Evolutionary conservation across 2,797 vertebrate genomes (phyloP), one percentile per base, ranked within the genome.

Genomic region (Tapirus indicus): DNA sequence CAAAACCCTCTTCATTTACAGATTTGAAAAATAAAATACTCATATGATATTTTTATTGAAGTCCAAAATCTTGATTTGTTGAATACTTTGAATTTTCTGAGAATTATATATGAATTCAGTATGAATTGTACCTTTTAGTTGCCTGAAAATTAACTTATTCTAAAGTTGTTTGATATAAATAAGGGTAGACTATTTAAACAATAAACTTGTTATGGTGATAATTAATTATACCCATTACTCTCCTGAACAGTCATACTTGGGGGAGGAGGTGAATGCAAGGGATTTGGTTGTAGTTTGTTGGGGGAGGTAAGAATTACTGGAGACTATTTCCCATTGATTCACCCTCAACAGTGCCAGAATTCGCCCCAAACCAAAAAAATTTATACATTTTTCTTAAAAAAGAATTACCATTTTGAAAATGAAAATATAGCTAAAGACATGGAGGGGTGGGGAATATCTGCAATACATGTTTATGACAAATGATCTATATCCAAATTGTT

Each of bases 191-290:
- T 38, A 78, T 58, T 86, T 78, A 78, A 74, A 38, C 21, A 47
- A 49, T 60, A 60, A 60, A 97, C 92, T 82, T 84, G 72, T 75
- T 82, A 69, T 4, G 56, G 38, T 56, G 66, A 97, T 95, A 86
- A 97, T 91, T 47, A 93, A 77, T 97, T 72, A 86, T 80, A 58
- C 68, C 25, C 38, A 79, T 85, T 93, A 86, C 93, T 98, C 93
- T 97, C 98, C 98, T 98, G 78, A 97, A 16, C 85, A 96, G 25
- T 94, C 91, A 58, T 97, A 97, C 95, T 98, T 68, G 69, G n/a
- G 77, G 90, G 58, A 38, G 80, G 54, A 68, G 27, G n/a, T 79
- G 6, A 68, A 83, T 91, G 75, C 23, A 41, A 88, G n/a, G 54
- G 88, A 21, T 44, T 62, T 90, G 25, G n/a, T 38, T 80, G 29